Evolutionary conservation across 1,140 invertebrate species (phyloP).

Genomic region (Eurosta solidaginis): DNA sequence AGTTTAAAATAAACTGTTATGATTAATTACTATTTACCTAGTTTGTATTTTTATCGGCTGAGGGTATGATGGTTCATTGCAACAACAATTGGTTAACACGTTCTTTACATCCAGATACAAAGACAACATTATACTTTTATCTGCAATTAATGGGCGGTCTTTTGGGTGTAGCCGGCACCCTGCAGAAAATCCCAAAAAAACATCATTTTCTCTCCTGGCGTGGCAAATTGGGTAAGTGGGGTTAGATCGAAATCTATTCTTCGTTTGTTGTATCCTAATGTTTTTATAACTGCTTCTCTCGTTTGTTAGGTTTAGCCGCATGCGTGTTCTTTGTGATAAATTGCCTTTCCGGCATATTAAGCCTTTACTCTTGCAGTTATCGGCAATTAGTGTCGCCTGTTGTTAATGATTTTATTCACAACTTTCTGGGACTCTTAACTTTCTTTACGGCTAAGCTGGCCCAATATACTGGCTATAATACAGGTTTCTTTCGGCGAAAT

Average conservation of each 20-base stretch:
- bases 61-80: conserved; percentile 46
- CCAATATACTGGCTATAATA: conserved; percentile 53
- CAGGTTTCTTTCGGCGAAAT: conserved; percentile 50
- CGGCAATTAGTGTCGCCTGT: conserved; percentile 16
- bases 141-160: conserved; percentile 32
- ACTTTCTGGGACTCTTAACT: conserved; percentile 42
- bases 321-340: conserved; percentile 41
- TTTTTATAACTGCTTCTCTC: no score
- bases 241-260: neutral
- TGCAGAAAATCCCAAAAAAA: conserved; percentile 33
- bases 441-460: conserved; percentile 49
- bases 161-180: conserved; percentile 30
- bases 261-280: no score
- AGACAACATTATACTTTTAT: conserved; percentile 8
- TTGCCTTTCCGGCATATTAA: conserved; percentile 34
- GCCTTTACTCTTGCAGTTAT: conserved; percentile 41
- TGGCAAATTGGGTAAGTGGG: conserved; percentile 31
- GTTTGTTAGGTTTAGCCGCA: conserved; percentile 29
- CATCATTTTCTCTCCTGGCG: conserved; percentile 31
- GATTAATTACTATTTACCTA: conserved; percentile 22
- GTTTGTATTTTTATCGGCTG: conserved; percentile 53
- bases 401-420: conserved; percentile 43
- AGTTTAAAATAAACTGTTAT: neutral
- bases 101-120: neutral
- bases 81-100: conserved; percentile 7